These are phyloP conservation scores for Agrilus planipennis DNA, from an alignment of 1,140 invertebrate genomes.

Conservation along the genomic window DNA sequence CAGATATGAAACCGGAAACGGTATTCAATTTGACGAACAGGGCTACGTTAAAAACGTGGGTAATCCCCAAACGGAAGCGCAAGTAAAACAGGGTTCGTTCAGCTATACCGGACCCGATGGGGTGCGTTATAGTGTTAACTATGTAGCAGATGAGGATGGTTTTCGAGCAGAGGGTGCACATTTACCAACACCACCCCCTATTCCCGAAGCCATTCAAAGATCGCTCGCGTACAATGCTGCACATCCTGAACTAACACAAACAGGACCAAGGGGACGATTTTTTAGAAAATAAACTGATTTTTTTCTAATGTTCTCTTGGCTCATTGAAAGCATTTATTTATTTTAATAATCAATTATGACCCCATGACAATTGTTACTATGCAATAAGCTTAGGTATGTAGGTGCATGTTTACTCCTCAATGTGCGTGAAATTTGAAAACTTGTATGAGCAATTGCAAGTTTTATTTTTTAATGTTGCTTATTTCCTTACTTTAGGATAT, in stretches of 20 bases:
- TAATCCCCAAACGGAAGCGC: constrained; percentile 46
- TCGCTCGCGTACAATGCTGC: constrained; percentile 47
- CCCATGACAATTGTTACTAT: too few relatives aligned
- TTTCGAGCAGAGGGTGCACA: constrained; percentile 48
- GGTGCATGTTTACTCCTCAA: too few relatives aligned
- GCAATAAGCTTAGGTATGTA: too few relatives aligned
- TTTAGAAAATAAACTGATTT: constrained; percentile 9
- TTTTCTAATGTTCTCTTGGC: constrained; percentile 8
- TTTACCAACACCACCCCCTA: constrained; percentile 52
- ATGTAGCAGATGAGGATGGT: constrained; percentile 51
- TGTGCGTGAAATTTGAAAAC: too few relatives aligned
- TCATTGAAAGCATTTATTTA: too few relatives aligned
- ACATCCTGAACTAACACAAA: too few relatives aligned
- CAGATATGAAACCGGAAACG: constrained; percentile 44
- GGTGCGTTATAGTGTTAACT: constrained; percentile 34
- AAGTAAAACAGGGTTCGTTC: constrained; percentile 40
- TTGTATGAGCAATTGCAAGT: too few relatives aligned
- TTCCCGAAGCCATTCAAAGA: constrained; percentile 49
- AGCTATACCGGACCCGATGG: constrained; percentile 58
- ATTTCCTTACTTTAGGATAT: too few relatives aligned
- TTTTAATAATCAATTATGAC: too few relatives aligned
- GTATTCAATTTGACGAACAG: constrained; percentile 37
- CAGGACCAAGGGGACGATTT: too few relatives aligned
- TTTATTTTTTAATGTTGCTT: too few relatives aligned
- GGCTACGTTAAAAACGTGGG: constrained; percentile 27